phyloP scores from a whole-genome alignment of 2,888 invertebrate species.

The Melieria crassipennis region DNA sequence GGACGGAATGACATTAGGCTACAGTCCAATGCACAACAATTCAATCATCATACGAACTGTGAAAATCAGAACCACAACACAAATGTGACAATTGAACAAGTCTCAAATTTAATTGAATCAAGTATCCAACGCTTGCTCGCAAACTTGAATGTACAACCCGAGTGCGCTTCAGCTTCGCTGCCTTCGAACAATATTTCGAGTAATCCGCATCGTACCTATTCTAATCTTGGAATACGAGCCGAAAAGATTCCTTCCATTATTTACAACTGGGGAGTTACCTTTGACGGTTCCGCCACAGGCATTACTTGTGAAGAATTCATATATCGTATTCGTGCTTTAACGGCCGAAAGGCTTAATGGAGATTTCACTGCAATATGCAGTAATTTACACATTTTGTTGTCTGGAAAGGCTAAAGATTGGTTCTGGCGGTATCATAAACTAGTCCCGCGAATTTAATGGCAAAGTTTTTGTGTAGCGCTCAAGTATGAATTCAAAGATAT shows the following conservation, averaged over 20 bases:
- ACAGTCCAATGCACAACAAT: no score
- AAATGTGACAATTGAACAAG: not conserved
- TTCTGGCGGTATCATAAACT: conserved; percentile 32
- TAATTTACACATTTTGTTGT: conserved; percentile 25
- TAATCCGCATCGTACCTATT: not conserved
- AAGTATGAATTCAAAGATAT: conserved; percentile 24
- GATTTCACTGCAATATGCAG: conserved; percentile 24
- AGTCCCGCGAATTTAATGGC: conserved; percentile 14
- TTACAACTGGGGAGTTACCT: conserved; percentile 25
- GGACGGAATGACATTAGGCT: no score
- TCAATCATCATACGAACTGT: no score
- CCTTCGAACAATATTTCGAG: not conserved
- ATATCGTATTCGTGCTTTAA: conserved; percentile 26
- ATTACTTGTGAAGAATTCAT: conserved; percentile 32
- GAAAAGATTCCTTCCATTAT: conserved; percentile 12
- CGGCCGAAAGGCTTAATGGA: conserved; percentile 14
- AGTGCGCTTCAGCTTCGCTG: no score
- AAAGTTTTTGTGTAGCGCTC: conserved; percentile 24
- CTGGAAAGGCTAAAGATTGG: conserved; percentile 26
- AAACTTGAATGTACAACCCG: not conserved
- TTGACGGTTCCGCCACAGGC: conserved; percentile 23
- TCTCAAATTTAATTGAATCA: not conserved
- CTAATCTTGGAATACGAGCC: not conserved
- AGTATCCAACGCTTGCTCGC: conserved; percentile 1
- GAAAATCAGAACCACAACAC: no score